These are phyloP conservation scores for Chalcosyrphus nemorum DNA, from an alignment of 2,888 invertebrate species.

Conservation along the genomic window DNA sequence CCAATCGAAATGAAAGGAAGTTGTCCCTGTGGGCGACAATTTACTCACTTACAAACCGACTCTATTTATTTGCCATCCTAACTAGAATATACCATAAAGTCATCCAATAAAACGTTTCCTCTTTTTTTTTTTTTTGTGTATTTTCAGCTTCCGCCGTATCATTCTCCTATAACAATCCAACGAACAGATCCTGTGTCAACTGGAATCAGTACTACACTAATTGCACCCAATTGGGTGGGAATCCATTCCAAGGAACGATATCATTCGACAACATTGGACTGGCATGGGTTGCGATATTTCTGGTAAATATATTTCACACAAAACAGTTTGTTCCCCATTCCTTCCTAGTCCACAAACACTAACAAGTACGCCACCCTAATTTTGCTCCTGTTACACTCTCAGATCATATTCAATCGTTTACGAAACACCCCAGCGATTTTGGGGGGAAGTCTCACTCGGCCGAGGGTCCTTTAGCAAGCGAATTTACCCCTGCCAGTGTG, in stretches of 20 bases:
- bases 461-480: no score
- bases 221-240: conserved; percentile 95
- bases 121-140: conserved; percentile 28
- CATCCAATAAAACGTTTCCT: background rate
- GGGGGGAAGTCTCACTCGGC: conserved; percentile 25
- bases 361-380: background rate
- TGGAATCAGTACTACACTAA: conserved; percentile 99
- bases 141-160: conserved; percentile 78
- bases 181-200: conserved; percentile 93
- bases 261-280: conserved; percentile 99
- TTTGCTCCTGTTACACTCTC: background rate
- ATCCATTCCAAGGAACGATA: conserved; percentile 99
- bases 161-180: conserved; percentile 85
- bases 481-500: background rate
- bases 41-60: background rate
- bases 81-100: background rate
- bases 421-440: conserved; percentile 31
- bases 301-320: conserved; percentile 87
- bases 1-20: background rate
- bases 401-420: conserved; percentile 39
- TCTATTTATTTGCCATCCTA: background rate
- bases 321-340: background rate
- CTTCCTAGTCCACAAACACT: background rate
- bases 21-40: background rate
- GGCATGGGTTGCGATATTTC: conserved; percentile 99